Conservation (phyloP, 2,797 vertebrate genomes). For the Staurois parvus region DNA sequence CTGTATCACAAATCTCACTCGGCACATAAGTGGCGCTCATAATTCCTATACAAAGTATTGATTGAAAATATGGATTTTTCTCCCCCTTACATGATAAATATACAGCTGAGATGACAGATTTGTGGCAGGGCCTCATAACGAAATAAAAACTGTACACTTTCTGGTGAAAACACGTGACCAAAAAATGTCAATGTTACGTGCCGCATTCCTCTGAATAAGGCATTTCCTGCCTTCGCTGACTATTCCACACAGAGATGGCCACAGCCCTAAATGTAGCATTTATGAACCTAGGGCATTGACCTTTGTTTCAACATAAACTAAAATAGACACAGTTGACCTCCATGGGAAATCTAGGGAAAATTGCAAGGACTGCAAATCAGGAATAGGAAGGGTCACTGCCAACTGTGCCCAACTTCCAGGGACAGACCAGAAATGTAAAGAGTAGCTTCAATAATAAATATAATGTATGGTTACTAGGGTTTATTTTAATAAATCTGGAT, state of each 20-base stretch:
- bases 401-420: neutral
- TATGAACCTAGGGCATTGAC: constrained; percentile 44
- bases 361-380: neutral
- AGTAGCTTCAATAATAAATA: neutral
- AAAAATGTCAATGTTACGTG: neutral
- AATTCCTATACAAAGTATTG: constrained; percentile 34
- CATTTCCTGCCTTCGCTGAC: constrained; percentile 41
- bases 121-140: neutral
- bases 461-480: too few species aligned
- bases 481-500: too few species aligned
- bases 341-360: constrained; percentile 27
- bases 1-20: constrained; percentile 30
- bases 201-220: constrained; percentile 25
- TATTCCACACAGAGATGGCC: constrained; percentile 10
- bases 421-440: neutral
- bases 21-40: constrained; percentile 21
- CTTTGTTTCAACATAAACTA: constrained; percentile 23
- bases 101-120: neutral
- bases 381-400: neutral
- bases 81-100: constrained; percentile 2
- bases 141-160: constrained; percentile 21
- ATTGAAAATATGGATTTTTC: constrained; percentile 28
- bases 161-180: constrained; percentile 33
- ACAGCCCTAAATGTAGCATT: constrained; percentile 24
- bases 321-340: neutral